Evolutionary conservation across 2,113 vertebrate genomes (phyloP).

Genomic region (Equus quagga): DNA sequence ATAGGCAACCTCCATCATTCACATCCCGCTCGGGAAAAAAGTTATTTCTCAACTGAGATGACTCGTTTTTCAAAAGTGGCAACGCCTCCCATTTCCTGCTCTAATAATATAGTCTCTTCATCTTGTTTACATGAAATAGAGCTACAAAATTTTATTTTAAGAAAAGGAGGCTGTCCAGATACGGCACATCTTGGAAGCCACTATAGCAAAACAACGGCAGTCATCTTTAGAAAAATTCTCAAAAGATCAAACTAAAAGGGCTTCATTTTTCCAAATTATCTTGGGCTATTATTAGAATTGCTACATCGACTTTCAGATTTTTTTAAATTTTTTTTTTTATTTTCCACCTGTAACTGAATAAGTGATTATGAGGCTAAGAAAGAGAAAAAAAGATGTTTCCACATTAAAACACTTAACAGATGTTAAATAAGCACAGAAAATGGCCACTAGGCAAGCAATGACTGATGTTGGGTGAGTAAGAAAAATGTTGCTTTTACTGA

Average conservation of each 20-base stretch:
- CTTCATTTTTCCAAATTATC: constrained; percentile 47
- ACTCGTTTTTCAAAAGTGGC: constrained; percentile 8
- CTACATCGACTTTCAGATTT: neutral
- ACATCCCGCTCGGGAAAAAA: neutral
- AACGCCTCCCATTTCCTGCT: neutral
- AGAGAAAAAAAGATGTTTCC: constrained; percentile 54
- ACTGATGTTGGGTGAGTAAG: constrained; percentile 53
- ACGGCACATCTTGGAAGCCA: neutral
- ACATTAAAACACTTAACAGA: constrained; percentile 75
- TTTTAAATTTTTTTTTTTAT: neutral
- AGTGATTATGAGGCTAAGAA: constrained; percentile 68
- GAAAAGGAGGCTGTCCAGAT: neutral
- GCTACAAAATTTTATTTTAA: constrained; percentile 31
- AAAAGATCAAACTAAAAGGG: constrained; percentile 5
- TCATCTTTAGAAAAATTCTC: neutral
- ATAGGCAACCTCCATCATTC: neutral
- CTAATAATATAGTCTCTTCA: neutral
- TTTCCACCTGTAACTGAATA: constrained; percentile 71
- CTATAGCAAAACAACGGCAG: neutral
- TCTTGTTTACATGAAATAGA: neutral
- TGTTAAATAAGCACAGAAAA: constrained; percentile 66
- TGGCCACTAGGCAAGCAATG: constrained; percentile 44
- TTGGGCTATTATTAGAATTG: constrained; percentile 42
- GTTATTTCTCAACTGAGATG: constrained; percentile 20
- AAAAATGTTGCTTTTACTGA: constrained; percentile 72